Evolutionary conservation across 92 coral and sea anemone species (phyloP), one percentile per base, ranked within the genome.

Genomic region (Virgularia gustaviana): DNA sequence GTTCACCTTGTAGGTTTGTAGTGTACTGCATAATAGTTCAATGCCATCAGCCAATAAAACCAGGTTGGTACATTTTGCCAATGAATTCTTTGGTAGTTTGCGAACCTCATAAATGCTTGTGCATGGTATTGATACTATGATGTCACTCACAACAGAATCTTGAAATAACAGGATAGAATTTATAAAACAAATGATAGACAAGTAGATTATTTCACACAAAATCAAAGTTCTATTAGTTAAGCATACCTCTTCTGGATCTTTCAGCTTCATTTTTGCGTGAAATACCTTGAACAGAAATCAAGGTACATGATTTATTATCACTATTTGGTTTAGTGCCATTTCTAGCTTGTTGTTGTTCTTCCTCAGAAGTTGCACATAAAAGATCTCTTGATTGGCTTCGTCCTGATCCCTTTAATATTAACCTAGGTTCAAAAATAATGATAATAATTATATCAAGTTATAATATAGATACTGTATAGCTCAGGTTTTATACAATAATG

Each of bases 81-180:
- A 66, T 39, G 85, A 84, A 65, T 85, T 92, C 70, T 74, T 89
- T 36, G 96, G 70, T 54, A 68, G 88, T 71, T 85, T 92, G 66
- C 87, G 88, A 39, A 92, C 82, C 20, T 92, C 98, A 65, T 78
- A 86, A 34, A 92, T 75, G 66, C 91, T 89, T 45, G 98, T 80
- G 63, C 90, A 81, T 23, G 98, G 92, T 39, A 92, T 74, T 11
- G 92, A 76, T 33, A 88, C 77, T 32, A 83, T 87, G 52, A 92
- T 45, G 67, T 86, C 83, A 70, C 82, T 87, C 35, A 9, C 63
- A 23, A 80, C 75, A 35, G 81, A 87, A 78, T 81, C 15, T 30
- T 43, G 19, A 30, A 5, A 33, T 15, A 57, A n/a, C n/a, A n/a
- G n/a, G n/a, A n/a, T n/a, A n/a, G n/a, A n/a, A n/a, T 2, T 49